These are phyloP conservation scores for Drosophila busckii DNA, from an alignment of 1,140 invertebrate species.

Conservation along the genomic window DNA sequence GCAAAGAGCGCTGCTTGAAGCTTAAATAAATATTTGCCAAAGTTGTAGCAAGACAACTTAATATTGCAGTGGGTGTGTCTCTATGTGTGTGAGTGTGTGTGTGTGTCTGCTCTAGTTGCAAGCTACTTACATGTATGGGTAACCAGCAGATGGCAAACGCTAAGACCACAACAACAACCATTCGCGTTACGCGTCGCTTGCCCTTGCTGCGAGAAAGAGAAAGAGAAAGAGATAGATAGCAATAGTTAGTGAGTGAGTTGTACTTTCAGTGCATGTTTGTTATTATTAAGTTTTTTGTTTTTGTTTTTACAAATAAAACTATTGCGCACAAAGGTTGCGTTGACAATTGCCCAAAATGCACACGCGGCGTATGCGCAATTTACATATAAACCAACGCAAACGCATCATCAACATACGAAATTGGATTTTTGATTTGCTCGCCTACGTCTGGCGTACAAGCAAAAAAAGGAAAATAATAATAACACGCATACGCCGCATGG, in stretches of 20 bases:
- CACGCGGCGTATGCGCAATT: slow-evolving; percentile 32
- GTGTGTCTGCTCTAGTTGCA: too few relatives aligned
- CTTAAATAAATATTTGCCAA: too few relatives aligned
- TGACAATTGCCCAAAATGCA: slow-evolving; percentile 23
- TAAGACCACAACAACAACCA: slow-evolving; percentile 95
- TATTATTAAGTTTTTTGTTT: slow-evolving; percentile 1
- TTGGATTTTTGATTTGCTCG: slow-evolving; percentile 31
- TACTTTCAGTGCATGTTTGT: slow-evolving; percentile 9
- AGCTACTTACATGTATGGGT: slow-evolving; percentile 90
- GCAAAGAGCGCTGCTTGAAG: too few relatives aligned
- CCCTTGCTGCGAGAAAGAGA: slow-evolving; percentile 82
- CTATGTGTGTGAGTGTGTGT: not conserved
- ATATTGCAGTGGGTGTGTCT: not conserved
- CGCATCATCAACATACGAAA: slow-evolving; percentile 18
- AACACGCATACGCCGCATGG: slow-evolving; percentile 31
- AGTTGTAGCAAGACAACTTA: too few relatives aligned
- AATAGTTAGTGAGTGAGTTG: not conserved
- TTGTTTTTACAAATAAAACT: too few relatives aligned
- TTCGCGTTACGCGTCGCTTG: slow-evolving; percentile 93
- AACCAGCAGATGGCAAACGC: slow-evolving; percentile 98
- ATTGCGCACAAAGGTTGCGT: too few relatives aligned
- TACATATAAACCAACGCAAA: slow-evolving; percentile 20
- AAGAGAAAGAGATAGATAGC: not conserved
- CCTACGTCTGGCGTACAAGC: not conserved
- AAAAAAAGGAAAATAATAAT: slow-evolving; percentile 3